Conservation (phyloP, 2,113 vertebrate species). For the Tamias sibiricus region DNA sequence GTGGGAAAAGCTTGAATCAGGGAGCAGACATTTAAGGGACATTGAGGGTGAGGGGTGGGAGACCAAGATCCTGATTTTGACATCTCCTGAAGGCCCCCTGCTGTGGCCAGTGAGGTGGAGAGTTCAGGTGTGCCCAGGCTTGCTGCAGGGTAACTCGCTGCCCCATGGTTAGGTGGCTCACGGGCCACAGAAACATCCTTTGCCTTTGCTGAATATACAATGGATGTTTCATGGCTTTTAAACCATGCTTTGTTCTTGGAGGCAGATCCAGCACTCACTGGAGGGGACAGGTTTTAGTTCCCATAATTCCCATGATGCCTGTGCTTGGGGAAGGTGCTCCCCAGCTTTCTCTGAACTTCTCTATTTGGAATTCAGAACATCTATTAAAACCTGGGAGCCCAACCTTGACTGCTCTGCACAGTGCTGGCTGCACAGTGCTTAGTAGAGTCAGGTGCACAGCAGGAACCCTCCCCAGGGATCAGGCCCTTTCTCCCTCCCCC, state of each 20-base stretch:
- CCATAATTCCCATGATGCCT: too few species aligned
- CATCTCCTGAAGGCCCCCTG: background rate
- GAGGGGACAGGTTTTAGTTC: background rate
- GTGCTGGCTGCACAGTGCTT: background rate
- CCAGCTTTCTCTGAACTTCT: background rate
- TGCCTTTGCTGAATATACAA: background rate
- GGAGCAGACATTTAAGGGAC: background rate
- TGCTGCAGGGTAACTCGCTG: background rate
- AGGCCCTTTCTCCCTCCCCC: fast-evolving
- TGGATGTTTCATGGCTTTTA: background rate
- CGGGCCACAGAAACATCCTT: background rate
- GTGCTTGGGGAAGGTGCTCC: background rate
- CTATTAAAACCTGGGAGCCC: background rate
- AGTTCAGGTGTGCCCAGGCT: background rate
- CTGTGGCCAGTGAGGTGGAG: too few species aligned
- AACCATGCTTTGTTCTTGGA: background rate
- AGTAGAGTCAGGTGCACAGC: background rate
- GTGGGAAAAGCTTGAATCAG: background rate
- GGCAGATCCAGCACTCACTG: background rate
- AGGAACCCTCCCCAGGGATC: too few species aligned
- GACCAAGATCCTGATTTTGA: background rate
- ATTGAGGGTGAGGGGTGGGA: background rate
- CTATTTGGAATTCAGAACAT: too few species aligned
- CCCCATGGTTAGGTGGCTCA: background rate
- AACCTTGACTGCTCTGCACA: background rate